Evolutionary conservation across 1,140 invertebrate species (phyloP), one percentile per base, ranked within the genome.

Genomic region (Wiebesia pumilae): DNA sequence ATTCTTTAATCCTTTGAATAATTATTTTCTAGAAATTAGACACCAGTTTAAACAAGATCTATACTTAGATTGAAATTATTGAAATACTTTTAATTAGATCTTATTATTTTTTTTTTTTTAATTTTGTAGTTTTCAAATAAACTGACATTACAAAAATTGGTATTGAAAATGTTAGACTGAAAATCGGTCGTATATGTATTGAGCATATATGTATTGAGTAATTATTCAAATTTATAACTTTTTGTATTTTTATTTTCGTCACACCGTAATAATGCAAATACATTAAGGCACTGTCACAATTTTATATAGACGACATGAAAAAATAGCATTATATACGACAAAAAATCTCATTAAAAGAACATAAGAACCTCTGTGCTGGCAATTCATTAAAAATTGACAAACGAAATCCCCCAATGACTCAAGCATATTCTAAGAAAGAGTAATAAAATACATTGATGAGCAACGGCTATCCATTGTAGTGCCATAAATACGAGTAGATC

Each of bases 371-470:
- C n/a, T 24, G 12, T 35, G 30, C 40, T 19, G 35, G 27, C 71
- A n/a, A 75, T 75, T 75, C 38, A 75, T 75, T 75, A 75, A 43
- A 81, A 81, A 62, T 65, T 58, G 79, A 81, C 79, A 65, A 43
- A 24, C 4, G 9, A 65, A 81, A 62, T 81, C 58, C 79, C 33
- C 3, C 79, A 81, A 65, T 16, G 35, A 65, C 33, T 81, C 30
- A 40, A 58, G 51, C 79, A 51, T 40, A 38, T 40, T 62, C 35
- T 35, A 58, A 81, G 79, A 65, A 65, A 65, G 24, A n/a, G 54
- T 81, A 81, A 40, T 65, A 81, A 81, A 81, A 65, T 16, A n/a
- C 3, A 27, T 65, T 62, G 51, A 62, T 65, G 43, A 54, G n/a
- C 24, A 79, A 16, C 79, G 58, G 79, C 79, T 62, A 81, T 81